Conservation (phyloP, 2,888 invertebrate species). For the Liposcelis brunnea region DNA sequence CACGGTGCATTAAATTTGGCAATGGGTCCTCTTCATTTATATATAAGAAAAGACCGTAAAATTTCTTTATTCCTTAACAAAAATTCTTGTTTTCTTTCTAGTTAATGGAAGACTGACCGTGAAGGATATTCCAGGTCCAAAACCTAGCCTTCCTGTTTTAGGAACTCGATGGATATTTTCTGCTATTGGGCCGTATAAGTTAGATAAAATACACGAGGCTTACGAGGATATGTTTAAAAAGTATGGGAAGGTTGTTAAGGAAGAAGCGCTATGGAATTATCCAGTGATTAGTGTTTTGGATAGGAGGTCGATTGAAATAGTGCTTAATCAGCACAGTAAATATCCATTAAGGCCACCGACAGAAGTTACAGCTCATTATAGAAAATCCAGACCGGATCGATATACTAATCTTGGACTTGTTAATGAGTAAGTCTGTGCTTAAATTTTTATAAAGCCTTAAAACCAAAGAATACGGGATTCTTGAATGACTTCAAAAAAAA, state of each 20-base stretch:
- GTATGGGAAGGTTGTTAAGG: conserved; percentile 61
- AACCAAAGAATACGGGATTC: no score
- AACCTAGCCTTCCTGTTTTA: conserved; percentile 44
- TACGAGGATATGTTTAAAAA: conserved; percentile 52
- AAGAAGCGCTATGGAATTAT: conserved; percentile 55
- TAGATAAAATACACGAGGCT: conserved; percentile 60
- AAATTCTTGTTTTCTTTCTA: conserved; percentile 7
- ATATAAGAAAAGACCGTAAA: no score
- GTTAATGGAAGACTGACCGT: conserved; percentile 17
- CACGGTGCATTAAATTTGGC: no score
- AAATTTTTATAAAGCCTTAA: conserved; percentile 4
- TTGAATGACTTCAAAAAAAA: no score
- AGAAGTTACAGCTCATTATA: conserved; percentile 60
- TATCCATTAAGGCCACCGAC: conserved; percentile 68
- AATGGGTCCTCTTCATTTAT: no score
- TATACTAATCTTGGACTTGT: conserved; percentile 68
- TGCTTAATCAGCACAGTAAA: conserved; percentile 52
- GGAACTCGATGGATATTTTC: conserved; percentile 71
- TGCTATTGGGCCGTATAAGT: conserved; percentile 41
- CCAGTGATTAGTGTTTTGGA: conserved; percentile 57
- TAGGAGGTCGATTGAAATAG: conserved; percentile 52
- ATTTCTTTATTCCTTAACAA: background rate
- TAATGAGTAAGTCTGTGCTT: conserved; percentile 49
- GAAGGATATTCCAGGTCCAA: conserved; percentile 52
- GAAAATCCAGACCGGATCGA: conserved; percentile 53